phyloP scores from a whole-genome alignment of 2,113 vertebrate genomes.

The Urocolius indicus region DNA sequence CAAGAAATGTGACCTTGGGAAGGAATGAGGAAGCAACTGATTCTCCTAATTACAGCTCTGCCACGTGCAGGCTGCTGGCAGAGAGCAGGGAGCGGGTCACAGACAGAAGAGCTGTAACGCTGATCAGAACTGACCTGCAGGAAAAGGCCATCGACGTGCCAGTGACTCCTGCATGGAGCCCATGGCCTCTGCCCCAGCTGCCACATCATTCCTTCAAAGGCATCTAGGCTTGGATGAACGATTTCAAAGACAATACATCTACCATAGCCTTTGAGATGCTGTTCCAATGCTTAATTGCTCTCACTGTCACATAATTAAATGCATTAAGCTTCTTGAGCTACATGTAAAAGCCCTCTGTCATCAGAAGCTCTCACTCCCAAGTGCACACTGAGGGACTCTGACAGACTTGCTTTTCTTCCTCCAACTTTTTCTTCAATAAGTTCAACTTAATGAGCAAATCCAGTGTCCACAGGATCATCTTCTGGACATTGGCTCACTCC shows the following conservation, averaged over 20 bases:
- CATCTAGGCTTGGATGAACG: background rate
- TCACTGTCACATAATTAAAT: constrained; percentile 40
- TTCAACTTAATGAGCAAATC: background rate
- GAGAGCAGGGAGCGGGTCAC: background rate
- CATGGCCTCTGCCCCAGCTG: background rate
- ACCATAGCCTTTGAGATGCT: background rate
- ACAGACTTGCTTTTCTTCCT: background rate
- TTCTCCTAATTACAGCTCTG: background rate
- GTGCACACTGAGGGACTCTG: background rate
- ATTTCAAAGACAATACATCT: background rate
- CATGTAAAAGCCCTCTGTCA: constrained; percentile 15
- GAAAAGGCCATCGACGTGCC: constrained; percentile 2
- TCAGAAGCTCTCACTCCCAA: background rate
- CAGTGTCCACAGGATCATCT: background rate
- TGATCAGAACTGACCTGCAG: constrained; percentile 10
- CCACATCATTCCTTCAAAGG: constrained; percentile 11
- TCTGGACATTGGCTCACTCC: background rate
- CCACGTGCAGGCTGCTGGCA: background rate
- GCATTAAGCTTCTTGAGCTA: constrained; percentile 7
- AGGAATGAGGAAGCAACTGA: background rate
- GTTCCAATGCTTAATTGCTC: constrained; percentile 31
- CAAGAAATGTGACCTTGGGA: constrained; percentile 13
- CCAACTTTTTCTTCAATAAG: background rate
- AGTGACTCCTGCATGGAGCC: background rate
- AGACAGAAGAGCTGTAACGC: background rate